Percentiles rank a stretch among this genome's conserved stretches.
phyloP scores from a whole-genome alignment of 2,888 invertebrate genomes.

The Noctuana brunneofusca region DNA sequence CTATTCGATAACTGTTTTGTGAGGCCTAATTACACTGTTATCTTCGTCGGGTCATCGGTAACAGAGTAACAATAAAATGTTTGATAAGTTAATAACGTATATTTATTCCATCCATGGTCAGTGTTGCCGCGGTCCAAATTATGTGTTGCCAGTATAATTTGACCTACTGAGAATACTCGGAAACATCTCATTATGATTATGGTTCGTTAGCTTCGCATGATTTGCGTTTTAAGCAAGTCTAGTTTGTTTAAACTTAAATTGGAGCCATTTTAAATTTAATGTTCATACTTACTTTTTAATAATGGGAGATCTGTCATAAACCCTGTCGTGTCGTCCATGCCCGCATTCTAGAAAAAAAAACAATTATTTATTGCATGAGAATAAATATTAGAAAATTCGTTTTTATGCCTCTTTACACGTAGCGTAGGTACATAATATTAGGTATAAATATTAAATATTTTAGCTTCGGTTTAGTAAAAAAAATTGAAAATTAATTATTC shows the following conservation, averaged over 20 bases:
- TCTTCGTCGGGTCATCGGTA: slow-evolving; percentile 69
- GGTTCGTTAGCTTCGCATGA: slow-evolving; percentile 13
- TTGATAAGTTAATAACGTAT: slow-evolving; percentile 77
- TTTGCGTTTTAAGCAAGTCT: slow-evolving; percentile 3
- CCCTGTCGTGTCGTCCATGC: slow-evolving; percentile 92
- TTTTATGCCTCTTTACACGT: no score
- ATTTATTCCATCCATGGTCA: slow-evolving; percentile 34
- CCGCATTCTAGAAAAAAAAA: slow-evolving; percentile 86
- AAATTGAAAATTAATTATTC: not conserved
- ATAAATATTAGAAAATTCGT: no score
- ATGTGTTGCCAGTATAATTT: slow-evolving; percentile 32
- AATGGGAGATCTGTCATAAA: slow-evolving; percentile 95
- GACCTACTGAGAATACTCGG: slow-evolving; percentile 2
- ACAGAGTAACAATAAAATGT: slow-evolving; percentile 66
- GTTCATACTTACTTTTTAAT: slow-evolving; percentile 90
- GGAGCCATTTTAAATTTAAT: not conserved
- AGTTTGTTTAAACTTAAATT: not conserved
- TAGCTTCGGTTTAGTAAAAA: no score
- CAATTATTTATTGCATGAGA: not conserved
- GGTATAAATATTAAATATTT: not conserved
- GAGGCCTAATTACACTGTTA: slow-evolving; percentile 79
- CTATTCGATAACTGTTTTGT: slow-evolving; percentile 75
- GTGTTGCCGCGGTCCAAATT: slow-evolving; percentile 52
- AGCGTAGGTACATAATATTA: no score
- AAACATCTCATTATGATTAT: slow-evolving; percentile 21